A percentile compares a stretch with the other conserved stretches of the same genome.
Conservation (phyloP, 1,140 invertebrate genomes). For the Drosophila hydei region DNA sequence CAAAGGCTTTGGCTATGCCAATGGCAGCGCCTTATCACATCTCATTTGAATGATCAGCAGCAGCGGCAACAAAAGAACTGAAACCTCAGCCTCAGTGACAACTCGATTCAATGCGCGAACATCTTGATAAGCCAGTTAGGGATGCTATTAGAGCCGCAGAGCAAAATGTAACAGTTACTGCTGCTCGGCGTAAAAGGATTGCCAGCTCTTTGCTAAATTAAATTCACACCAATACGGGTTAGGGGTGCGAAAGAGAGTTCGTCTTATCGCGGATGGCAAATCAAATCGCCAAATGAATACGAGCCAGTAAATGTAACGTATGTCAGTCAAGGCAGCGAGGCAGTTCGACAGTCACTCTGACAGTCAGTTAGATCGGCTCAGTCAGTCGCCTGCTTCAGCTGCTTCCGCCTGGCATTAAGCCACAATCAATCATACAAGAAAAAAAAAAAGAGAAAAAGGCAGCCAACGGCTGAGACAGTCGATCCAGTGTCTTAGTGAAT, state of each 20-base stretch:
- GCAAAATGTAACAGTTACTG: conserved; percentile 47
- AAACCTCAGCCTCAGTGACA: conserved; percentile 16
- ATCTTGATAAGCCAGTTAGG: conserved; percentile 60
- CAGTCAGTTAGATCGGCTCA: conserved; percentile 31
- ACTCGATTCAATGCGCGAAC: conserved; percentile 41
- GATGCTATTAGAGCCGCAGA: not conserved
- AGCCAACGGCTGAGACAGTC: conserved; percentile 2
- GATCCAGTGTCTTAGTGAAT: conserved; percentile 38
- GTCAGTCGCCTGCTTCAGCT: conserved; percentile 58
- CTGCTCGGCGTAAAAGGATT: conserved; percentile 74
- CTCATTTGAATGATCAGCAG: conserved; percentile 64
- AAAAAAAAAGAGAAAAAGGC: conserved; percentile 18
- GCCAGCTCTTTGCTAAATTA: conserved; percentile 77
- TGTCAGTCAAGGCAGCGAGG: conserved; percentile 53
- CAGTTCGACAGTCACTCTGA: conserved; percentile 22
- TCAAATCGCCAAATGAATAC: conserved; percentile 75
- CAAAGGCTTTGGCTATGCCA: conserved; percentile 12
- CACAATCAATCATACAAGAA: conserved; percentile 74
- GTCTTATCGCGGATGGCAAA: conserved; percentile 63
- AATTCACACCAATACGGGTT: conserved; percentile 77
- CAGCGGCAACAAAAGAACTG: conserved; percentile 45
- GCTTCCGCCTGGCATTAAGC: conserved; percentile 68
- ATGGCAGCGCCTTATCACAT: conserved; percentile 37
- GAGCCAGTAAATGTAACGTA: conserved; percentile 56
- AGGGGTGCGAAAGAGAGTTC: conserved; percentile 58